A percentile compares a stretch with the other conserved stretches of the same genome.
phyloP scores from a whole-genome alignment of 1,140 invertebrate genomes.

The Drosophila nasuta region DNA sequence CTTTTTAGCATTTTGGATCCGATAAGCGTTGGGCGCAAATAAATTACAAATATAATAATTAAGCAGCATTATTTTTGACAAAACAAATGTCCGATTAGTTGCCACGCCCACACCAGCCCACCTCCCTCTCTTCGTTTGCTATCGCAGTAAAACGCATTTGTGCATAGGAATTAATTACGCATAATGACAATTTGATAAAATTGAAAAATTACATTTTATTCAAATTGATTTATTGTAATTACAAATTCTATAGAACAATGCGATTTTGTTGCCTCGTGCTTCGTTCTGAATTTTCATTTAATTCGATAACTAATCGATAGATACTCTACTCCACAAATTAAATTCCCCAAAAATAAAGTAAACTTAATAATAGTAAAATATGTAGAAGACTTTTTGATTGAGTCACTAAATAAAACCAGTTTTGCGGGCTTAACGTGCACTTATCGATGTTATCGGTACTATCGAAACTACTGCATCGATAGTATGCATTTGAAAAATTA shows the following conservation, averaged over 20 bases:
- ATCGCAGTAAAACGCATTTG: constrained; percentile 71
- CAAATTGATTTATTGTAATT: constrained; percentile 83
- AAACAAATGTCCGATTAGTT: constrained; percentile 67
- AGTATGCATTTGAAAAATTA: constrained; percentile 69
- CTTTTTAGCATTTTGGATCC: constrained; percentile 74
- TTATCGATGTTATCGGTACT: not conserved
- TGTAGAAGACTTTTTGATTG: constrained; percentile 51
- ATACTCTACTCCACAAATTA: not conserved
- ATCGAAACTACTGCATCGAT: not conserved
- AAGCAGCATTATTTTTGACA: constrained; percentile 82
- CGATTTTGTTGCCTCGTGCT: no score
- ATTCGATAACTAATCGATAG: constrained; percentile 7
- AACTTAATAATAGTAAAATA: constrained; percentile 22
- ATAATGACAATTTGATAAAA: constrained; percentile 84
- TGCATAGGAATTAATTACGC: constrained; percentile 84
- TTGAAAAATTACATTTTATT: constrained; percentile 84
- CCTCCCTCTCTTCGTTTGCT: not conserved
- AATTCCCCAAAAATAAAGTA: not conserved
- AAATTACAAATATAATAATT: constrained; percentile 84
- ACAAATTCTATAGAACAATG: constrained; percentile 69
- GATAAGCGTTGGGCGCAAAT: constrained; percentile 73
- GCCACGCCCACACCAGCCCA: not conserved
- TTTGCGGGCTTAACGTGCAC: not conserved
- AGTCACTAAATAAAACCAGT: constrained; percentile 46
- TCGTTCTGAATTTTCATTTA: not conserved